Evolutionary conservation across 2,888 invertebrate genomes (phyloP), one percentile per base, ranked within the genome.

Genomic region (Melieria omissa): DNA sequence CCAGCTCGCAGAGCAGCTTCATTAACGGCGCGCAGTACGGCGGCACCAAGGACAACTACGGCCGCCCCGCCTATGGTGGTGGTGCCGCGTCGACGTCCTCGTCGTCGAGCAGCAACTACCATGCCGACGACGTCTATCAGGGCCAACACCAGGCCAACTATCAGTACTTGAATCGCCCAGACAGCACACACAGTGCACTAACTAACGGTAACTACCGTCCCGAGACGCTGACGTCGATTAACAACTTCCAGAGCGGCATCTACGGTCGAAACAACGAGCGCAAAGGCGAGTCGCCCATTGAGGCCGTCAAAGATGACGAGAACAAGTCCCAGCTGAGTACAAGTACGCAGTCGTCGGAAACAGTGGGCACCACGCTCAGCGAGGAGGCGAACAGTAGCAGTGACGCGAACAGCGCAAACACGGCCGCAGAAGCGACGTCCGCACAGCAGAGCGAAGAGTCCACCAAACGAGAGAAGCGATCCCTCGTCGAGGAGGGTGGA

Each of bases 121-220:
- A 84, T 76, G 69, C 82, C 61, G 84, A 84, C 71, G 83, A 85
- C 67, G 73, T 73, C 44, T 79, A 76, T 74, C 83, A 82, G 66
- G 76, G 71, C 49, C 85, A 83, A 77, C 78, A 79, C 68, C 81
- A 83, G 66, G 80, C 81, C 64, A 83, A 82, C 73, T 86, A 87
- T 76, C 87, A 87, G 74, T 87, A 87, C 78, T 78, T 87, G 41
- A 86, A 85, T 70, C 81, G 87, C 1, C 86, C 86, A 4, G 87
- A 86, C 74, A 85, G 81, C 76, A 79, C 82, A 65, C 78, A 80
- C 41, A 75, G 75, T 0, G 75, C 80, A 10, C 69, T 72, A 47
- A 75, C 58, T 44, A 73, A 54, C 55, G 65, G 58, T 62, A 69
- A 67, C 47, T 86, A 82, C 78, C 81, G 84, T 41, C 84, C 84